phyloP scores from a whole-genome alignment of 37 sponge, comb jelly and placozoan genomes.

The Chondrilla cf. caribensis region DNA sequence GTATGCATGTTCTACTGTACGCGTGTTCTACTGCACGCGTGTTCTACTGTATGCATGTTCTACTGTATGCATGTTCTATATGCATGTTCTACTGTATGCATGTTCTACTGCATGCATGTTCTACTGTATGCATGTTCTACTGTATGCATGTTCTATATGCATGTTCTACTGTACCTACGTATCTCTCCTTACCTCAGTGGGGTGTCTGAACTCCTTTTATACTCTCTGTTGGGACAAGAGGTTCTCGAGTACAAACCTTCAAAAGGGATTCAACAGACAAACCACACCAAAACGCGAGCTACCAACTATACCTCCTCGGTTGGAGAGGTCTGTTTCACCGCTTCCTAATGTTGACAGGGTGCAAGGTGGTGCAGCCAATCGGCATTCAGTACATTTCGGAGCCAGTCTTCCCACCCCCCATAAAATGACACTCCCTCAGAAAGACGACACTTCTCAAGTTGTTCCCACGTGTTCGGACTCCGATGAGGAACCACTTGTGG shows the following conservation, averaged over 20 bases:
- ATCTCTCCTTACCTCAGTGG: background rate
- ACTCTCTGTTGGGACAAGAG: conserved; percentile 5
- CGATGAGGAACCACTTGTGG: background rate
- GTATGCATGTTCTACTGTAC: no score
- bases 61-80: no score
- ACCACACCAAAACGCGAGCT: background rate
- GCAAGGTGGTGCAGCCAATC: background rate
- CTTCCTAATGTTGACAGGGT: background rate
- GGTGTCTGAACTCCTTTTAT: conserved; percentile 1
- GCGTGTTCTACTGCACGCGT: no score
- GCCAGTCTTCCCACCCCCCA: background rate
- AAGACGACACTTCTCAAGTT: background rate
- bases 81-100: no score
- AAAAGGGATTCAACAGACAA: background rate
- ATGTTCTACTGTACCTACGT: no score
- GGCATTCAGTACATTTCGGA: conserved; percentile 3
- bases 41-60: no score
- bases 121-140: no score
- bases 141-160: no score
- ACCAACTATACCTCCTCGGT: background rate
- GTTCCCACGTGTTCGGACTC: background rate
- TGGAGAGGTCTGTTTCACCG: background rate
- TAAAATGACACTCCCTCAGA: background rate
- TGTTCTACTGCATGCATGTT: no score
- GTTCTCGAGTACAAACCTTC: background rate